Evolutionary conservation across 2,888 invertebrate genomes (phyloP).

Genomic region (Candidula unifasciata): DNA sequence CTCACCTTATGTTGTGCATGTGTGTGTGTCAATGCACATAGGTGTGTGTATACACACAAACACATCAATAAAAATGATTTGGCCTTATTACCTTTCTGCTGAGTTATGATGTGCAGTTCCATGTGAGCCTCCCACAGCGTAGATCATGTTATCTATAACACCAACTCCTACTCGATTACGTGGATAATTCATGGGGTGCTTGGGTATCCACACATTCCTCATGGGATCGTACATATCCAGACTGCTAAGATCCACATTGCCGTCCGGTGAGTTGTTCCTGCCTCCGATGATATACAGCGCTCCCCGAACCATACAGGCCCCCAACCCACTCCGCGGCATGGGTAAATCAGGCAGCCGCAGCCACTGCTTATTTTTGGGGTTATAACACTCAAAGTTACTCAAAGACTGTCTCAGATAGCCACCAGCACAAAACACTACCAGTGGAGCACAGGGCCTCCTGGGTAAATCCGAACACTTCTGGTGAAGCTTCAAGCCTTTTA

Average conservation of each 20-base stretch:
- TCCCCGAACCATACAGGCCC: constrained; percentile 79
- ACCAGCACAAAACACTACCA: constrained; percentile 93
- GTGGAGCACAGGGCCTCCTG: constrained; percentile 87
- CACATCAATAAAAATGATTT: neutral
- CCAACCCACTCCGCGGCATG: constrained; percentile 88
- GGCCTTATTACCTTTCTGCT: constrained; percentile 88
- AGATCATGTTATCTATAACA: constrained; percentile 93
- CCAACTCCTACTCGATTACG: constrained; percentile 93
- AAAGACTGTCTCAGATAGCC: constrained; percentile 92
- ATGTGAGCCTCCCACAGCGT: constrained; percentile 94
- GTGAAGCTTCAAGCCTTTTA: constrained; percentile 91
- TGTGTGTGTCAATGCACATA: too few species aligned
- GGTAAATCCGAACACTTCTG: constrained; percentile 87
- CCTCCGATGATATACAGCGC: constrained; percentile 95
- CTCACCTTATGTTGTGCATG: too few species aligned
- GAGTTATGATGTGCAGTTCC: constrained; percentile 90
- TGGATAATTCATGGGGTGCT: constrained; percentile 88
- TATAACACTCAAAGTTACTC: constrained; percentile 91
- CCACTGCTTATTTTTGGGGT: constrained; percentile 91
- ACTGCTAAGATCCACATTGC: constrained; percentile 81
- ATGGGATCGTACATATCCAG: constrained; percentile 92
- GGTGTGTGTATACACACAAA: too few species aligned
- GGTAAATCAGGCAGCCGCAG: constrained; percentile 88
- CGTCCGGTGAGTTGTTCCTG: constrained; percentile 88
- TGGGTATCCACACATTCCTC: constrained; percentile 90